Evolutionary conservation across 1,140 invertebrate species (phyloP).

Genomic region (Drosophila bocki): DNA sequence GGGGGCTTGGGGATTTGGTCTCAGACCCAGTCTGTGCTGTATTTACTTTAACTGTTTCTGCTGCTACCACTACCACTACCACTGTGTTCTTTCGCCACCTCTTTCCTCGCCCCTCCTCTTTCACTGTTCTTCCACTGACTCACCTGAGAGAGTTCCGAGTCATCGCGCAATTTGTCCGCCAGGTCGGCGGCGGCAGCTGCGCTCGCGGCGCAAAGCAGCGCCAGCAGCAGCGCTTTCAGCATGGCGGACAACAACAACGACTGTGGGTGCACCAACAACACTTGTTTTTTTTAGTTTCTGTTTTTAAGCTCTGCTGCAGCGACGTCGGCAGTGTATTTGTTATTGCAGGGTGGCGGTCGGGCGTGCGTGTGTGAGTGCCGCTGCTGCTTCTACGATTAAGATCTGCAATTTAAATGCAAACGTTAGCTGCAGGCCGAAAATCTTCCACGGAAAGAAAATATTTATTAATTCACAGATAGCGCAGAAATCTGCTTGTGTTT

Average conservation of each 20-base stretch:
- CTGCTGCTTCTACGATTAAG: constrained; percentile 46
- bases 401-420: constrained; percentile 72
- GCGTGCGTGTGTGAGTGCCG: constrained; percentile 34
- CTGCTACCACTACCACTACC: constrained; percentile 26
- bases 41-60: constrained; percentile 41
- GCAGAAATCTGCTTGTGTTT: constrained; percentile 23
- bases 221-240: constrained; percentile 62
- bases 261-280: constrained; percentile 35
- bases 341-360: constrained; percentile 33
- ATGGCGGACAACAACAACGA: constrained; percentile 31
- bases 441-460: constrained; percentile 27
- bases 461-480: constrained; percentile 35
- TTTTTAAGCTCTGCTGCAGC: constrained; percentile 23
- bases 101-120: constrained; percentile 10
- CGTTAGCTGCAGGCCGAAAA: constrained; percentile 18
- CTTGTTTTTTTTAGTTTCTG: constrained; percentile 12
- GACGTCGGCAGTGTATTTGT: constrained; percentile 68
- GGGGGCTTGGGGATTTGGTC: constrained; percentile 15
- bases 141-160: constrained; percentile 86
- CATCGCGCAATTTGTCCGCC: constrained; percentile 84
- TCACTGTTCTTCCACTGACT: constrained; percentile 54
- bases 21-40: constrained; percentile 7
- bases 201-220: constrained; percentile 48
- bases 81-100: constrained; percentile 13
- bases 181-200: constrained; percentile 63